These are phyloP conservation scores for Bruchidius siliquastri DNA, from an alignment of 2,888 invertebrate genomes.

Conservation along the genomic window DNA sequence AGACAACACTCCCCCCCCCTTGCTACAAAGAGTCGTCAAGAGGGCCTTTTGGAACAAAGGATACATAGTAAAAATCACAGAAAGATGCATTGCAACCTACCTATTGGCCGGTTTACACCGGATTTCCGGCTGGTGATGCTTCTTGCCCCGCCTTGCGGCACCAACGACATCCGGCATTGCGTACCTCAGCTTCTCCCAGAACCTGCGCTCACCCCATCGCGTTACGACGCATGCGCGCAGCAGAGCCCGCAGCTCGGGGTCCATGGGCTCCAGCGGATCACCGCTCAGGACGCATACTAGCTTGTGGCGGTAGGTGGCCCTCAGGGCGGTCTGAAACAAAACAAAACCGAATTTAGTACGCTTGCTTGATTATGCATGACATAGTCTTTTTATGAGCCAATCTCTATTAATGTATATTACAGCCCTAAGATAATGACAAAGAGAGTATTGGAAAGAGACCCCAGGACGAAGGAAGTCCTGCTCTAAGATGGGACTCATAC, in stretches of 20 bases:
- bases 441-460: no score
- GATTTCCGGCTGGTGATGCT: conserved; percentile 48
- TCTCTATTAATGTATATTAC: no score
- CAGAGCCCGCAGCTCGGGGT: conserved; percentile 69
- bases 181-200: conserved; percentile 79
- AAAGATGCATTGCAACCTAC: not conserved
- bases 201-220: conserved; percentile 72
- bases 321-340: conserved; percentile 61
- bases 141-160: conserved; percentile 52
- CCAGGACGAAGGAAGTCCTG: no score
- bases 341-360: not conserved
- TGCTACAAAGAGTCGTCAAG: no score
- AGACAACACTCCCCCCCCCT: no score
- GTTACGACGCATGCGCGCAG: conserved; percentile 67
- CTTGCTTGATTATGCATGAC: not conserved
- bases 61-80: no score
- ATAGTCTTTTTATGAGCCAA: no score
- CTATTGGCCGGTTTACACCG: conserved; percentile 52
- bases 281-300: conserved; percentile 60
- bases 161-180: conserved; percentile 71
- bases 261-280: conserved; percentile 66
- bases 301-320: conserved; percentile 61
- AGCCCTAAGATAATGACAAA: no score
- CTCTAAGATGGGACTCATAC: no score
- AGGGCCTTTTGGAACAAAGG: no score